These are phyloP conservation scores for Trichomalopsis sarcophagae DNA, from an alignment of 1,140 invertebrate genomes.

Conservation along the genomic window DNA sequence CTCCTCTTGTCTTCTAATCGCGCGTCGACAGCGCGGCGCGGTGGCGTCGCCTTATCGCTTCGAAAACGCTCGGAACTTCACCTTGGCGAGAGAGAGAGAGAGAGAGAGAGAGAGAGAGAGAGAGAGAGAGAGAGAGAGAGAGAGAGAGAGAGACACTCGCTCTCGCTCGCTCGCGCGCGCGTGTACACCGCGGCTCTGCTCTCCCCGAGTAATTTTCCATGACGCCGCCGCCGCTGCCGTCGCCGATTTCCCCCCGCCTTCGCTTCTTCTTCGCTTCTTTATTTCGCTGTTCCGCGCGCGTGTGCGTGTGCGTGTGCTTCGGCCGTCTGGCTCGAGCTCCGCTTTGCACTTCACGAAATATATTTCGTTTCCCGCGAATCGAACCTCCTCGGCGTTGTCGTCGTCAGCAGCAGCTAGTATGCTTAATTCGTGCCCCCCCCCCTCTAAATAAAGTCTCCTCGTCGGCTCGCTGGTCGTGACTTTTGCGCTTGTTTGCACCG, in stretches of 20 bases:
- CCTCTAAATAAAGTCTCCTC: not conserved
- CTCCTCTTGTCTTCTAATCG: conserved; percentile 45
- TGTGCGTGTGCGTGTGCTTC: too few relatives aligned
- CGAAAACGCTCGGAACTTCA: conserved; percentile 43
- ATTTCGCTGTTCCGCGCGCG: not conserved
- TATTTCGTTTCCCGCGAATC: conserved; percentile 41
- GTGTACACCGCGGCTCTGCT: not conserved
- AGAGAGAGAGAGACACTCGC: not conserved
- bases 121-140: too few relatives aligned
- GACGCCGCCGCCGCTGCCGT: not conserved
- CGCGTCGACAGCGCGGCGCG: conserved; percentile 31
- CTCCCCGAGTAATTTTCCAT: conserved; percentile 42
- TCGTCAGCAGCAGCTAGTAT: not conserved
- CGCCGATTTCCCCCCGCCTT: not conserved
- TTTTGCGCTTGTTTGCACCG: not conserved
- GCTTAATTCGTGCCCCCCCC: conserved; percentile 15
- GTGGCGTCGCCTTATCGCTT: conserved; percentile 41
- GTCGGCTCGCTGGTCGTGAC: not conserved
- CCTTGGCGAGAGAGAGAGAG: conserved; percentile 18
- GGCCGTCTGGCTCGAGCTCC: not conserved
- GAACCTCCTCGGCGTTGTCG: not conserved
- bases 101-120: too few relatives aligned
- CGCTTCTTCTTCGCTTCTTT: conserved; percentile 14
- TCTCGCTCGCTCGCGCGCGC: not conserved
- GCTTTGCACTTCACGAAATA: conserved; percentile 24